These are phyloP conservation scores for Pithys albifrons DNA, from an alignment of 2,113 vertebrate genomes.

Conservation along the genomic window DNA sequence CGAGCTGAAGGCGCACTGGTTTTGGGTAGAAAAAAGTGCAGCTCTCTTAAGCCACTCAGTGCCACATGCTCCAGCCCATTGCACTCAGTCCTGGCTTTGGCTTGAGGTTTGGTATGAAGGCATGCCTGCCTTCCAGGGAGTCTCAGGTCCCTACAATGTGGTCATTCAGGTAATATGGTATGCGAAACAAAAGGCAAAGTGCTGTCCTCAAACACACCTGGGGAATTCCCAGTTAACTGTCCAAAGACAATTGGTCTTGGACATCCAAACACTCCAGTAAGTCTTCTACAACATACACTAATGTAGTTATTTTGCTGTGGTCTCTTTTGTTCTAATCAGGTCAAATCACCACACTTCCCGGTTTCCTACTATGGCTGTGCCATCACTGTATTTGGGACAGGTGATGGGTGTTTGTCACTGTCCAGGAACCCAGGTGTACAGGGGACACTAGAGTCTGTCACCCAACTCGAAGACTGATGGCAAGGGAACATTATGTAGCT, in stretches of 20 bases:
- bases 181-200: not conserved
- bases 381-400: not conserved
- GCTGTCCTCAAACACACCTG: fast-evolving
- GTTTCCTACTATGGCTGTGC: not conserved
- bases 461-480: not conserved
- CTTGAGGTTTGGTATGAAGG: not conserved
- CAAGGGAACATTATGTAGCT: not conserved
- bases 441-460: too few relatives aligned
- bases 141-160: not conserved
- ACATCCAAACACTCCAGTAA: not conserved
- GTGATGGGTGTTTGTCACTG: not conserved
- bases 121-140: not conserved
- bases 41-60: not conserved
- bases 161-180: not conserved
- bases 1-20: not conserved
- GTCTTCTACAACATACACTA: not conserved
- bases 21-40: not conserved
- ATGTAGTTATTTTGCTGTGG: not conserved
- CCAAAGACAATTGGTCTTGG: not conserved
- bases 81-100: not conserved
- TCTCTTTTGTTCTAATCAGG: not conserved
- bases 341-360: not conserved
- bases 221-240: fast-evolving
- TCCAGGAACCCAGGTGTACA: not conserved
- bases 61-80: not conserved